Base-by-base conservation (phyloP, 1,140 invertebrate genomes). In the Drosophila setifemur region DNA sequence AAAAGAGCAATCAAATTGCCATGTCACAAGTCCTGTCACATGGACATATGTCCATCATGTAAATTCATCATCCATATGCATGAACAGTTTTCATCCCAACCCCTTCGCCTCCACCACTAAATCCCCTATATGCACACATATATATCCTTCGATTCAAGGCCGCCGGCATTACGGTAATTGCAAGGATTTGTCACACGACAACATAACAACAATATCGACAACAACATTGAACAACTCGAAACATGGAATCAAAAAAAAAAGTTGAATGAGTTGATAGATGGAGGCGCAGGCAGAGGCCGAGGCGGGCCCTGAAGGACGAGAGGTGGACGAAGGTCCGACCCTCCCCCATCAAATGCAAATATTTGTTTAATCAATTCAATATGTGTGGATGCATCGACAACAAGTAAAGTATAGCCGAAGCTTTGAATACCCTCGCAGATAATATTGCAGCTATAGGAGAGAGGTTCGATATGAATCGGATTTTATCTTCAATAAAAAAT, bases 321-420 rank as follows among this genome's bases (percentile, higher is more conserved):
- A 9, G 21, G 16, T 16, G 12, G 28, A 5, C 5, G 11, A 19
- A 8, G 2, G 11, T 3, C 4, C 5, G 12, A 39, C 35, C 49
- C 50, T 39, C 74, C 61, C 39, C 31, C 47, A 61, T 75, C 33
- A 58, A 79, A 66, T 77, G 69, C 69, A 83, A 85, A 83, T 83
- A 78, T 83, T 83, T 77, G 69, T 71, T 77, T 85, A 78, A 85
- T 78, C 79, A 85, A 77, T 79, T 83, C 69, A n/a, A n/a, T 64
- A 57, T 42, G 70, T 57, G 29, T 7, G 43, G 4, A 26, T 18
- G 44, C 52, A 37, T 29, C 54, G 12, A 21, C 48, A 52, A 31
- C 31, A 39, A 2, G 11, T 9, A 54, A 25, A 53, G 8, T 31
- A 31, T 12, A 35, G 48, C 45, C 31, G 14, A 47, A n/a, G n/a